Base-by-base conservation (phyloP, 1,140 invertebrate genomes). In the Rhyzopertha dominica region DNA sequence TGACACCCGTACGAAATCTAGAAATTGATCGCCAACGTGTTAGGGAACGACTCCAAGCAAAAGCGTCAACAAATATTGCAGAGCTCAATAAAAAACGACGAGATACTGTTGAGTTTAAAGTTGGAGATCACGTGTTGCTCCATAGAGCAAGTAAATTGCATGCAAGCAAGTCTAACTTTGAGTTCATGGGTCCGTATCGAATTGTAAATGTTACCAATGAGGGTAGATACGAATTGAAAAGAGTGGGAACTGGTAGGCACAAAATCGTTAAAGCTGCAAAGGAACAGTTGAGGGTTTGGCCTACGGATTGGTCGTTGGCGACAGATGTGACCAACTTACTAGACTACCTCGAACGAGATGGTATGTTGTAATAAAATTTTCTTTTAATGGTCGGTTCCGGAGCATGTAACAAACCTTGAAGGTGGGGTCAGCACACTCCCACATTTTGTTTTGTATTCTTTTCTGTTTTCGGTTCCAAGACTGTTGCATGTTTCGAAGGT, bases 1-100 rank as follows among this genome's bases (percentile, higher is more conserved):
- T 43, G 18, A 38, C 30, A 8, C 41, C 41, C 32, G 19, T 43
- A 12, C 30, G 30, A n/a, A 43, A 43, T 22, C 29, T 28, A 10
- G 14, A 13, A 14, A 31, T 42, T 24, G 39, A 42, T 20, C 12
- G 39, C 12, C 29, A 31, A 18, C 41, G 31, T 36, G 41, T 43
- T 19, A 31, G 29, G 12, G 17, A 43, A 24, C 32, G 36, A 23
- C 31, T 43, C 10, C 14, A 12, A 42, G 9, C 12, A 31, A 36
- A n/a, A n/a, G n/a, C n/a, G n/a, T n/a, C 28, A 31, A n/a, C 2
- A 9, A 3, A 10, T 34, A 12, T 34, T 2, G 28, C 18, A 13
- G 29, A 34, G 18, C 17, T 30, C 16, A 42, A 32, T 5, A n/a
- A 5, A 16, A 42, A 31, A 23, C n/a, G n/a, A n/a, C n/a, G n/a